Conservation (phyloP, 2,113 vertebrate species). For the Chrysemys picta region DNA sequence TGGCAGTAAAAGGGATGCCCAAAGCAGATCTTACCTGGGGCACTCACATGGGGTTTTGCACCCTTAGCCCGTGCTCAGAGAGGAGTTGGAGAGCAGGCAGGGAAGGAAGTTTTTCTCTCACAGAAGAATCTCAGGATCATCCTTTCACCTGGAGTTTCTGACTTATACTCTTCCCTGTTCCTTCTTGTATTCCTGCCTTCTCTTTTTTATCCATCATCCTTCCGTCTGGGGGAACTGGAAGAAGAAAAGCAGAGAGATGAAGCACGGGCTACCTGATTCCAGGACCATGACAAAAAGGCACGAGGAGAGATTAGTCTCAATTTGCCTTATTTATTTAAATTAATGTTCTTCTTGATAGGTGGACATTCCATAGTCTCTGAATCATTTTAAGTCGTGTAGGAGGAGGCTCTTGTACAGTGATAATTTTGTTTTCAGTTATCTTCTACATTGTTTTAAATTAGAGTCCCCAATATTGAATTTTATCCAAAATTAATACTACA, state of each 20-base stretch:
- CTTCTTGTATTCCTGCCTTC: neutral
- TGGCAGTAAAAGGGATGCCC: accelerated
- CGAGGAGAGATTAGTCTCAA: neutral
- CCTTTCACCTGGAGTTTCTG: accelerated
- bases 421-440: neutral
- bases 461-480: neutral
- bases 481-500: neutral
- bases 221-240: neutral
- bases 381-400: neutral
- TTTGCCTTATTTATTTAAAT: neutral
- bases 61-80: accelerated
- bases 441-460: neutral
- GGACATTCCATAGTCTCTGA: neutral
- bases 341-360: neutral
- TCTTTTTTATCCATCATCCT: neutral
- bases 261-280: neutral
- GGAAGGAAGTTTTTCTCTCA: neutral
- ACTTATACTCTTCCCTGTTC: neutral
- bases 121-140: neutral
- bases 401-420: neutral
- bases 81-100: neutral
- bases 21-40: neutral
- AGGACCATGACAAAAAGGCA: neutral
- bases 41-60: neutral
- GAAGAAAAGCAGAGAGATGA: neutral